These are phyloP conservation scores for Forficula auricularia DNA, from an alignment of 1,140 invertebrate genomes.

Conservation along the genomic window DNA sequence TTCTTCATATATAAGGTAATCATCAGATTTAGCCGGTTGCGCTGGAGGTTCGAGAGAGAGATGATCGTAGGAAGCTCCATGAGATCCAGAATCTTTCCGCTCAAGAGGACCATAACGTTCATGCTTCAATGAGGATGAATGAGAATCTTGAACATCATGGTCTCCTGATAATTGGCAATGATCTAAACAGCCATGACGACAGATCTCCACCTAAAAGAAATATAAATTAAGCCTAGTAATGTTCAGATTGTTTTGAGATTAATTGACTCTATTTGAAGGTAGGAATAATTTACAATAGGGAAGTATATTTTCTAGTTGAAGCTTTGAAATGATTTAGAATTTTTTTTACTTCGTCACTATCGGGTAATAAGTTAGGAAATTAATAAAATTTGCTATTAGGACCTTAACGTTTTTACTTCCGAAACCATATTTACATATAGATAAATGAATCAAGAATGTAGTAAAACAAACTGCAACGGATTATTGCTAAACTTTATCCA, in stretches of 20 bases:
- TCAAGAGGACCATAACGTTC: constrained; percentile 32
- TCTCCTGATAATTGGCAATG: constrained; percentile 52
- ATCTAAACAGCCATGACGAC: constrained; percentile 74
- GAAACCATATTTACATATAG: too few relatives aligned
- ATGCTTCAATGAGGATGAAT: constrained; percentile 21
- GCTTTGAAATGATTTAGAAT: too few relatives aligned
- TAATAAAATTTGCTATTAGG: too few relatives aligned
- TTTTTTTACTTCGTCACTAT: too few relatives aligned
- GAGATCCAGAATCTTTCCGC: constrained; percentile 27
- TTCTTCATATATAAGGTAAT: constrained; percentile 18
- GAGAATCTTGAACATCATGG: constrained; percentile 13
- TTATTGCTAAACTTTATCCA: too few relatives aligned
- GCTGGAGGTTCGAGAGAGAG: neutral
- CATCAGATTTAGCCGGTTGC: constrained; percentile 7
- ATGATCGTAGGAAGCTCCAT: neutral
- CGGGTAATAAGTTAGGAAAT: too few relatives aligned
- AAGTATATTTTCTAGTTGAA: too few relatives aligned
- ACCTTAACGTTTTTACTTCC: too few relatives aligned
- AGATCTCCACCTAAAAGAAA: constrained; percentile 50
- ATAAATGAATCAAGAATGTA: too few relatives aligned
- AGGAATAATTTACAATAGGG: too few relatives aligned
- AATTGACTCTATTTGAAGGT: too few relatives aligned
- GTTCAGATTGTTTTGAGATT: neutral
- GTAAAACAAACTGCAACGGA: too few relatives aligned
- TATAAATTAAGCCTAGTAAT: neutral